Base-by-base conservation (phyloP, 2,888 invertebrate genomes). In the Rhamphomyia laevipes region DNA sequence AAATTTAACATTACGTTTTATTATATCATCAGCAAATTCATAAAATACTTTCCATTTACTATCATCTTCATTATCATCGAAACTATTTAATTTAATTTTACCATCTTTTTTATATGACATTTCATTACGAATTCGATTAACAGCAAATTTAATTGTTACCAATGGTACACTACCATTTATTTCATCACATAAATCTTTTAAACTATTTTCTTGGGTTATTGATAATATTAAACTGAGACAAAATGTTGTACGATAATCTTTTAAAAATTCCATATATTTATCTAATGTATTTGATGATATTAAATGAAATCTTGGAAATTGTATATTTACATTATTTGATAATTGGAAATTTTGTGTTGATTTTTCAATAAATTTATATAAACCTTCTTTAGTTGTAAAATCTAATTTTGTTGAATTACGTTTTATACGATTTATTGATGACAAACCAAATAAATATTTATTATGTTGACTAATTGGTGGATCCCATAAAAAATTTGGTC, bases 211-310 rank as follows among this genome's bases (percentile, higher is more conserved):
- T 27, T 27, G 4, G 9, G 7, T 27, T 6, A 27, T 27, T 7
- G 9, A 27, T 27, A 27, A 27, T 27, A 92, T 66, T 47, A 91
- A 70, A 54, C 82, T 82, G 45, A 84, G 78, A 55, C 88, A 86
- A 4, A 88, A 84, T 3, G 88, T 89, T 47, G 83, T 72, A 61
- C 82, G 79, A 63, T 81, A 93, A 64, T 92, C 90, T 11, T 63
- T 56, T 13, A 59, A 59, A 31, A 69, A 69, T 2, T 57, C 58
- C 12, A 53, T 43, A 16, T 61, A 61, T 13, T 69, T 68, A 43
- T 67, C 66, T 21, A n/a, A n/a, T 21, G 67, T 21, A 30, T 57
- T 60, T 12, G 50, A 54, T 12, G 58, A 57, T 17, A 69, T 47
- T 1, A 62, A 59, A 57, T 64, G 67, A 47, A 84, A 81, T 5